Conservation (phyloP, 2,113 vertebrate species). For the Asarcornis scutulata region DNA sequence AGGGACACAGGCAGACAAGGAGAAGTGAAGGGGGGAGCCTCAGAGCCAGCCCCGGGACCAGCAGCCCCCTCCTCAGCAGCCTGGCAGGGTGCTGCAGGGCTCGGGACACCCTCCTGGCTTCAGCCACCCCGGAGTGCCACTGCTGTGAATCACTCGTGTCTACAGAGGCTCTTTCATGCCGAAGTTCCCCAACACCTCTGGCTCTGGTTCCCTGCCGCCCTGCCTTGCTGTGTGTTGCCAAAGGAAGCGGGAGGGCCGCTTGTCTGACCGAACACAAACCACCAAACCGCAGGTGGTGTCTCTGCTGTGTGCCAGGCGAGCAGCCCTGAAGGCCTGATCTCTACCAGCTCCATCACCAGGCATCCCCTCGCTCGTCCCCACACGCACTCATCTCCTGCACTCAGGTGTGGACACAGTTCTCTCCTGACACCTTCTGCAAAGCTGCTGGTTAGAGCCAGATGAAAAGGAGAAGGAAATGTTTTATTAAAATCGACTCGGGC, state of each 20-base stretch:
- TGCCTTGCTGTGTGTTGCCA: not conserved
- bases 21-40: not conserved
- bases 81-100: not conserved
- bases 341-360: not conserved
- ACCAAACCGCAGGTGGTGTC: not conserved
- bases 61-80: not conserved
- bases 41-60: not conserved
- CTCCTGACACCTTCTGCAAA: not conserved
- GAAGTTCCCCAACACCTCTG: not conserved
- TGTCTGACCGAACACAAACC: not conserved
- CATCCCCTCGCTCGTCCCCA: not conserved
- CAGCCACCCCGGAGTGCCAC: not conserved
- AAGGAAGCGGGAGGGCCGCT: not conserved
- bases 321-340: not conserved
- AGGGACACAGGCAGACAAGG: not conserved
- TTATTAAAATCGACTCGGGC: not conserved
- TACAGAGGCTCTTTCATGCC: not conserved
- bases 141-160: not conserved
- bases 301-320: not conserved
- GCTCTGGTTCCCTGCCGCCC: not conserved
- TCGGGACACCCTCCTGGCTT: not conserved
- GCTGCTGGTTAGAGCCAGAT: not conserved
- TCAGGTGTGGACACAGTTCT: not conserved
- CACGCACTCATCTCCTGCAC: fast-evolving
- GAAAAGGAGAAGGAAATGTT: not conserved